phyloP scores from a whole-genome alignment of 2,113 vertebrate genomes.

The Pseudorasbora parva region DNA sequence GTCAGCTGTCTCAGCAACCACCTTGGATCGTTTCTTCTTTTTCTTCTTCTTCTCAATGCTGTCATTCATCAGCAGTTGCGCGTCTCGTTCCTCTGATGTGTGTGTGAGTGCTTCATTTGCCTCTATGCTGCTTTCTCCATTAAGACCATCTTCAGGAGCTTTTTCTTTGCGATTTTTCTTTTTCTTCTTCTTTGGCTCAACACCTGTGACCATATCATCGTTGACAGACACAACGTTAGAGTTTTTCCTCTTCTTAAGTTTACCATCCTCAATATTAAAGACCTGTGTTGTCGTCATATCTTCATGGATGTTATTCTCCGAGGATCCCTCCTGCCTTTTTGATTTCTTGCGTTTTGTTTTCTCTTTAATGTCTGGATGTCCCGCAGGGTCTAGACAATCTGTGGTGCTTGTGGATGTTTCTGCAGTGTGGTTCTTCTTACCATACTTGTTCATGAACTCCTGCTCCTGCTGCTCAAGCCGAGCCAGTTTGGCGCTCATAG shows the following conservation, averaged over 20 bases:
- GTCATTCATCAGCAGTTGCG: neutral
- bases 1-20: neutral
- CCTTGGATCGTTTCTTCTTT: slow-evolving; percentile 39
- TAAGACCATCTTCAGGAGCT: neutral
- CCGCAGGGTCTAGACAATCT: neutral
- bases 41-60: slow-evolving; percentile 35
- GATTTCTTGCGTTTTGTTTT: slow-evolving; percentile 41
- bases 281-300: neutral
- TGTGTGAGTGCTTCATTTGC: neutral
- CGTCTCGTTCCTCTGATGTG: neutral
- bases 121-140: neutral
- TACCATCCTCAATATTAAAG: neutral
- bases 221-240: neutral
- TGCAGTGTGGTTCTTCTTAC: slow-evolving; percentile 59
- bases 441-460: slow-evolving; percentile 83
- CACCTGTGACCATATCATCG: neutral
- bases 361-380: neutral
- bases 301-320: neutral
- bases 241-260: slow-evolving; percentile 48
- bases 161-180: slow-evolving; percentile 64
- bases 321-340: slow-evolving; percentile 44
- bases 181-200: slow-evolving; percentile 30
- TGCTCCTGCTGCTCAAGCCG: slow-evolving; percentile 91
- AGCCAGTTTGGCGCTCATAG: slow-evolving; percentile 92
- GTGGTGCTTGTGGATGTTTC: neutral